phyloP scores from a whole-genome alignment of 2,888 invertebrate genomes.

The Chloroclystis v-ata region DNA sequence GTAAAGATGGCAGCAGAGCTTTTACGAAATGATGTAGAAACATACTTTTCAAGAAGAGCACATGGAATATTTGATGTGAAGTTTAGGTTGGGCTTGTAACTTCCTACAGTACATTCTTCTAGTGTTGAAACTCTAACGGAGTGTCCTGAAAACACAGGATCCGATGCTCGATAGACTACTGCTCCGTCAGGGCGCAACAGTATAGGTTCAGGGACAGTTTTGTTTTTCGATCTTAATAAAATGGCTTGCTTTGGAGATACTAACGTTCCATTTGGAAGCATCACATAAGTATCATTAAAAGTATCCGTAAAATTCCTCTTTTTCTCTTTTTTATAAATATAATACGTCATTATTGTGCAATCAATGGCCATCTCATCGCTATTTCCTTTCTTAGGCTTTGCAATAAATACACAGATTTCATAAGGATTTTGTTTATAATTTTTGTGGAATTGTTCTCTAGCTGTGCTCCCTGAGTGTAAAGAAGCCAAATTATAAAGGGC shows the following conservation, averaged over 20 bases:
- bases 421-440: slow-evolving; percentile 1
- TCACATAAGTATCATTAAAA: slow-evolving; percentile 1
- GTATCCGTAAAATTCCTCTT: not conserved
- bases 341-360: slow-evolving; percentile 8
- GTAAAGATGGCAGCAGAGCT: too few relatives aligned
- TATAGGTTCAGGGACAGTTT: not conserved
- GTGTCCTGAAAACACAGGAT: not conserved
- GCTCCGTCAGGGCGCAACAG: slow-evolving; percentile 4
- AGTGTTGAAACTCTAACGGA: not conserved
- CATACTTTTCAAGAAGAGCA: too few relatives aligned
- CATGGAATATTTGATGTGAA: too few relatives aligned
- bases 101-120: not conserved
- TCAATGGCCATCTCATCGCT: slow-evolving; percentile 13
- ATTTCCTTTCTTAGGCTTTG: not conserved
- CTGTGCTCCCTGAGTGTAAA: not conserved
- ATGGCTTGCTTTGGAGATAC: not conserved
- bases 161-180: slow-evolving; percentile 1
- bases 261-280: slow-evolving; percentile 12
- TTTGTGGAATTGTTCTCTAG: slow-evolving; percentile 2
- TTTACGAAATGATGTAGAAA: too few relatives aligned
- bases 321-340: slow-evolving; percentile 5
- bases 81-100: not conserved
- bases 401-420: slow-evolving; percentile 15
- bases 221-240: not conserved
- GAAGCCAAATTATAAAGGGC: slow-evolving; percentile 13